phyloP scores from a whole-genome alignment of 2,797 vertebrate genomes.

The Rachycentron canadum region DNA sequence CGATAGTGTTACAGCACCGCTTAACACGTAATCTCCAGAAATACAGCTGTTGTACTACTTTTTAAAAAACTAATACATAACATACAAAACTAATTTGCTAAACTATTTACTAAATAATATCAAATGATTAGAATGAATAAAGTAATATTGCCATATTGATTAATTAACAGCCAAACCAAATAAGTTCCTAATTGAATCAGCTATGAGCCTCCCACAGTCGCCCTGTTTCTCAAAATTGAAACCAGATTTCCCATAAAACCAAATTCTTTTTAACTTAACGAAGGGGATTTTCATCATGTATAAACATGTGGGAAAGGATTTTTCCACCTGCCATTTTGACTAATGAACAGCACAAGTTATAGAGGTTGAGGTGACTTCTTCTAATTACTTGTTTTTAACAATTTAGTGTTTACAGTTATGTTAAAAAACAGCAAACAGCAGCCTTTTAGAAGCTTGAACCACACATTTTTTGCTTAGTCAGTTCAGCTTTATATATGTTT shows the following conservation, averaged over 20 bases:
- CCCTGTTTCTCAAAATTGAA: neutral
- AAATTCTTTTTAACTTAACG: constrained; percentile 18
- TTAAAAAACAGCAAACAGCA: too few relatives aligned
- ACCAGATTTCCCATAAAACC: constrained; percentile 21
- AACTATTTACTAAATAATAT: too few relatives aligned
- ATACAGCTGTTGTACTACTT: constrained; percentile 1
- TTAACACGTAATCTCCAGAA: constrained; percentile 14
- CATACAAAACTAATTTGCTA: too few relatives aligned
- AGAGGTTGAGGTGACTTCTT: neutral
- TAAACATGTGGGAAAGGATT: constrained; percentile 15
- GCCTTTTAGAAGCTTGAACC: neutral
- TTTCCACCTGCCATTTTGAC: neutral
- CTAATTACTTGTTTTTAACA: neutral
- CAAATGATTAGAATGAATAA: too few relatives aligned
- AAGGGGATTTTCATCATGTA: constrained; percentile 17
- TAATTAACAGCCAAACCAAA: neutral
- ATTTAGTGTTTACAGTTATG: neutral
- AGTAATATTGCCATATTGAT: neutral
- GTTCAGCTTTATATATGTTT: neutral
- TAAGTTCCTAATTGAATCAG: neutral
- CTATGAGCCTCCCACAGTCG: neutral
- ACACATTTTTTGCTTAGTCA: neutral
- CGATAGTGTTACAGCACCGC: neutral
- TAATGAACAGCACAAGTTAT: too few relatives aligned
- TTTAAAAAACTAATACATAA: neutral